phyloP scores from a whole-genome alignment of 1,140 invertebrate species.

The Vanessa tameamea region DNA sequence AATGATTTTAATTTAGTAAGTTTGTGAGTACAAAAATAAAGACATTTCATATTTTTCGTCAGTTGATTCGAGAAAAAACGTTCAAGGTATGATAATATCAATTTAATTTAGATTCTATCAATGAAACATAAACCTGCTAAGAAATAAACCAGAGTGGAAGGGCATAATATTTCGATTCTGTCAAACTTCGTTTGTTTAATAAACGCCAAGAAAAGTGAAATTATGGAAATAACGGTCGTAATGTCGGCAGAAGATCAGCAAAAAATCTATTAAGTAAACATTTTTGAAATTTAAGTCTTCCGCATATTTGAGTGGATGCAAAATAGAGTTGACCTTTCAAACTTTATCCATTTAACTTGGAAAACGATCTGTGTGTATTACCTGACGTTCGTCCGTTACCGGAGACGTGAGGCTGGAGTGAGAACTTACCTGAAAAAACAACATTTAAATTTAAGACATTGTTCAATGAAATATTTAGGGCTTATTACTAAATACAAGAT shows the following conservation, averaged over 20 bases:
- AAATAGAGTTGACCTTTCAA: conserved; percentile 12
- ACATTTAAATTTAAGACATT: neutral
- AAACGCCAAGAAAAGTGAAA: neutral
- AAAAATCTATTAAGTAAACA: conserved; percentile 8
- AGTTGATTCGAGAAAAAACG: too few species aligned
- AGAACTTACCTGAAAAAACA: conserved; percentile 15
- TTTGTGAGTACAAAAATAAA: too few species aligned
- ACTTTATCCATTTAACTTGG: conserved; percentile 8
- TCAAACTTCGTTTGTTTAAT: neutral
- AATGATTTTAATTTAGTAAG: too few species aligned
- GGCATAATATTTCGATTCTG: neutral
- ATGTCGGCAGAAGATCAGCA: neutral
- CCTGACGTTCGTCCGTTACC: neutral
- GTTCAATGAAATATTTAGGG: neutral
- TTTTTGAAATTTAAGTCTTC: conserved; percentile 5
- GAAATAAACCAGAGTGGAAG: neutral
- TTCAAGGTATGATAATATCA: too few species aligned
- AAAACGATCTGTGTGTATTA: neutral
- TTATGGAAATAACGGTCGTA: neutral
- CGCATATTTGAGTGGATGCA: neutral
- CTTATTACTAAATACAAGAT: neutral
- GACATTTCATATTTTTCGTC: too few species aligned
- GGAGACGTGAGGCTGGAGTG: neutral
- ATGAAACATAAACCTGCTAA: neutral
- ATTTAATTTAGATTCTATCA: neutral